These are phyloP conservation scores for Zaprionus lachaisei DNA, from an alignment of 1,140 invertebrate species.

Conservation along the genomic window DNA sequence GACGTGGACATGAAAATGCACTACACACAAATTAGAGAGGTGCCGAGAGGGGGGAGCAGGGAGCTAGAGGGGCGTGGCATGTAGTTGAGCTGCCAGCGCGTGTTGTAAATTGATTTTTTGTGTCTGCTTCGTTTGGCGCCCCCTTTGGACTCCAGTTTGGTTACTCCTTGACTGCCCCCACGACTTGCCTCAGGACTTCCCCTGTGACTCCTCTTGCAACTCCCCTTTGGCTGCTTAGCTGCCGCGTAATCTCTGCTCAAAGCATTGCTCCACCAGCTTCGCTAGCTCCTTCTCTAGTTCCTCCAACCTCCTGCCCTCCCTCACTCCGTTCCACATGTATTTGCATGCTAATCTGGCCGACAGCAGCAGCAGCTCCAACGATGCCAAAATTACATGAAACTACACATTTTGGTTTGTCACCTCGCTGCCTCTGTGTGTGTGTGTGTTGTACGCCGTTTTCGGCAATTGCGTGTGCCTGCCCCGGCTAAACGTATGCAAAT, in stretches of 20 bases:
- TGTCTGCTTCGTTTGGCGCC: conserved; percentile 43
- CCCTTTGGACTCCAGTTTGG: conserved; percentile 17
- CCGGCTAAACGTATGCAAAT: conserved; percentile 63
- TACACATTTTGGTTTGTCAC: conserved; percentile 83
- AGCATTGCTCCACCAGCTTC: conserved; percentile 6
- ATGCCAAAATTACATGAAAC: conserved; percentile 71
- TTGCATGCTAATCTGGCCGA: conserved; percentile 74
- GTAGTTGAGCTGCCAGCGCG: conserved; percentile 8
- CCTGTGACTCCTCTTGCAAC: background rate
- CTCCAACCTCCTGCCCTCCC: conserved; percentile 1
- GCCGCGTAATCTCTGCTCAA: conserved; percentile 40
- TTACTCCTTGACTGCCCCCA: background rate
- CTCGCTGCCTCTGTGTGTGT: conserved; percentile 34
- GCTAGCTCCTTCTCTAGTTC: background rate
- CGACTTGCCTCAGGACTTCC: background rate
- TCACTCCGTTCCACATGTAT: conserved; percentile 51
- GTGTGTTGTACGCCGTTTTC: conserved; percentile 42
- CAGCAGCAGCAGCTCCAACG: conserved; percentile 34
- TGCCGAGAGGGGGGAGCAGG: conserved; percentile 4
- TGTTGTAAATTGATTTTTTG: conserved; percentile 75
- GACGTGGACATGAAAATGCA: conserved; percentile 73
- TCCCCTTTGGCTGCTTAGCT: background rate
- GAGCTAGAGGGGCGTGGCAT: conserved; percentile 1
- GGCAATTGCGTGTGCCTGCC: conserved; percentile 31
- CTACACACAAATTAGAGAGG: conserved; percentile 71